phyloP scores from a whole-genome alignment of 2,888 invertebrate species.

The Mythimna ferrago region DNA sequence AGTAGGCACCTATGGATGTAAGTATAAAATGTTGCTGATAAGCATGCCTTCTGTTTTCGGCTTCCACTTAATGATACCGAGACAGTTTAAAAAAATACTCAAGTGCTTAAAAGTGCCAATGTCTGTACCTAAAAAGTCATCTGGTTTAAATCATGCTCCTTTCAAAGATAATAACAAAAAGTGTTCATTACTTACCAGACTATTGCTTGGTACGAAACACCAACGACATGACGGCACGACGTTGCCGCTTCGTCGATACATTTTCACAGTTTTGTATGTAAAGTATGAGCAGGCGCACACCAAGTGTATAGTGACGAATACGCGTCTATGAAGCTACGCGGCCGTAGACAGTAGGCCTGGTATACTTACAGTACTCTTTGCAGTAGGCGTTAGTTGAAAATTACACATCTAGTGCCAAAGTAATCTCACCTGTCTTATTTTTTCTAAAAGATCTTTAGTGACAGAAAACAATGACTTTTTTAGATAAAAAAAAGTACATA shows the following conservation, averaged over 20 bases:
- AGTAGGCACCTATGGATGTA: neutral
- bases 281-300: no score
- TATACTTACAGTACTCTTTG: no score
- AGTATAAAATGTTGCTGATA: neutral
- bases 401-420: neutral
- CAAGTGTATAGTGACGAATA: no score
- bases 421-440: neutral
- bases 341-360: no score
- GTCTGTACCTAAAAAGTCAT: slow-evolving; percentile 5
- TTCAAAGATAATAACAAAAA: neutral
- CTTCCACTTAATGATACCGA: neutral
- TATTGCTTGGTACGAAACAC: no score
- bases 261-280: no score
- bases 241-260: no score
- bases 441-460: neutral
- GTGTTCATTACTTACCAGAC: neutral
- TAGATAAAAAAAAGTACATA: neutral
- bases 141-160: slow-evolving; percentile 2
- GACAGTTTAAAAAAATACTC: neutral
- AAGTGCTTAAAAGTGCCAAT: slow-evolving; percentile 11
- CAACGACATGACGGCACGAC: no score
- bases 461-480: neutral
- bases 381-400: neutral
- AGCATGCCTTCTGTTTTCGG: neutral
- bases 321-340: no score